Evolutionary conservation across 2,888 invertebrate genomes (phyloP), one percentile per base, ranked within the genome.

Genomic region (Limnephilus lunatus): DNA sequence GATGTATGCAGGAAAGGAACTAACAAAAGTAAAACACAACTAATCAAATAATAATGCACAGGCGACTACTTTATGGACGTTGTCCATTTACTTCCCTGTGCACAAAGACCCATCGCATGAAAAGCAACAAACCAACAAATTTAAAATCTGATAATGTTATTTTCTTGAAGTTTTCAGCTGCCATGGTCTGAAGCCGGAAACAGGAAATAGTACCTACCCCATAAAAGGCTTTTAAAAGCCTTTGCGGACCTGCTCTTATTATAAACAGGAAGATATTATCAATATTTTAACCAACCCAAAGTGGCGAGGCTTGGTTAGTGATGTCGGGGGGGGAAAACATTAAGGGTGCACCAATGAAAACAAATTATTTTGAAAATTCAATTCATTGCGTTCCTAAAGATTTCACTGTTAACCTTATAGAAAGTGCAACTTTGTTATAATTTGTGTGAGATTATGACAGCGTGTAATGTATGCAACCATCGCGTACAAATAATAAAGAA

Each of bases 161-260:
- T n/a, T 68, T 68, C 68, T 68, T 68, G 68, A 68, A 9, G 68
- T 68, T 68, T 68, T 68, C 68, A 68, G 25, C 25, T 2, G n/a
- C 68, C 31, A 82, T 31, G 7, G 30, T 32, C 32, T 19, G 31
- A 82, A 32, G 31, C 31, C 19, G 32, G 19, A 82, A 82, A 32
- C 31, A 19, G 82, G 82, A 82, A 82, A 82, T 32, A 82, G 82
- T 32, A 25, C 82, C 82, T 81, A 82, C 9, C 11, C 30, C 19
- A 82, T 19, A 31, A 82, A 82, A 82, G 82, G 82, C 31, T 82
- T 82, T 82, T 82, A 32, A 68, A 68, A 68, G 68, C 25, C 68
- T 68, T 82, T 31, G 31, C 31, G 5, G 31, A 82, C 82, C 82
- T 32, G 30, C 32, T 82, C 82, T 32, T 32, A 31, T 15, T 32